Conservation (phyloP, 2,888 invertebrate species). For the Venusia cambrica region DNA sequence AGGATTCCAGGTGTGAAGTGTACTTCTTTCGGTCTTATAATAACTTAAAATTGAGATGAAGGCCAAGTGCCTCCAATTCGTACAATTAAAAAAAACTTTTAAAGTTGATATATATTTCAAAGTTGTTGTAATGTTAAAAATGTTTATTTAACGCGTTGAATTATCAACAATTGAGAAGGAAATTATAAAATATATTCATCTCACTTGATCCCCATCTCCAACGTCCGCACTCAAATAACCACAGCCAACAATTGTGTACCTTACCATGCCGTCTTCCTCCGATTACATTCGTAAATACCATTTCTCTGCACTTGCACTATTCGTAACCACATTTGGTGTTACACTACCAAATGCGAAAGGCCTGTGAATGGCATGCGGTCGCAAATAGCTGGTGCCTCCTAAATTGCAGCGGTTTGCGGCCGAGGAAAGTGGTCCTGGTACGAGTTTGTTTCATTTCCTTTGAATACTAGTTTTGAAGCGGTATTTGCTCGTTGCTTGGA, state of each 20-base stretch:
- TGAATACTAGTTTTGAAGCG: conserved; percentile 38
- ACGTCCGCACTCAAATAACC: conserved; percentile 36
- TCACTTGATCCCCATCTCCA: conserved; percentile 48
- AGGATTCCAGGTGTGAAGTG: too few relatives aligned
- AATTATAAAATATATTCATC: conserved; percentile 19
- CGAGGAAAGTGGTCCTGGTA: conserved; percentile 53
- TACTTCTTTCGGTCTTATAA: too few relatives aligned
- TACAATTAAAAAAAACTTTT: too few relatives aligned
- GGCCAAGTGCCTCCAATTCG: too few relatives aligned
- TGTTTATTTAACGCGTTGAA: too few relatives aligned
- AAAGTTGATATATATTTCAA: too few relatives aligned
- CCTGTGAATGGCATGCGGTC: conserved; percentile 22
- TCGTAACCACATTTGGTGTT: conserved; percentile 21
- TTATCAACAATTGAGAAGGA: neutral
- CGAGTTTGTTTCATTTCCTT: conserved; percentile 53
- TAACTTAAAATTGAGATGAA: too few relatives aligned
- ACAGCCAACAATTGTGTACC: conserved; percentile 39
- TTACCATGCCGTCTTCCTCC: conserved; percentile 42
- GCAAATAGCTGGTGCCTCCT: conserved; percentile 32
- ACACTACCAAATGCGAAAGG: conserved; percentile 36
- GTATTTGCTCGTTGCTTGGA: conserved; percentile 6
- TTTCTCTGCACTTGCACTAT: conserved; percentile 36
- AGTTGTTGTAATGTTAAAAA: too few relatives aligned
- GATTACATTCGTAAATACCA: conserved; percentile 47
- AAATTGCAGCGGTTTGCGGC: conserved; percentile 45